Percentiles rank a stretch among this genome's conserved stretches.
Evolutionary conservation across 2,888 invertebrate species (phyloP).

Genomic region (Piscicola geometra): DNA sequence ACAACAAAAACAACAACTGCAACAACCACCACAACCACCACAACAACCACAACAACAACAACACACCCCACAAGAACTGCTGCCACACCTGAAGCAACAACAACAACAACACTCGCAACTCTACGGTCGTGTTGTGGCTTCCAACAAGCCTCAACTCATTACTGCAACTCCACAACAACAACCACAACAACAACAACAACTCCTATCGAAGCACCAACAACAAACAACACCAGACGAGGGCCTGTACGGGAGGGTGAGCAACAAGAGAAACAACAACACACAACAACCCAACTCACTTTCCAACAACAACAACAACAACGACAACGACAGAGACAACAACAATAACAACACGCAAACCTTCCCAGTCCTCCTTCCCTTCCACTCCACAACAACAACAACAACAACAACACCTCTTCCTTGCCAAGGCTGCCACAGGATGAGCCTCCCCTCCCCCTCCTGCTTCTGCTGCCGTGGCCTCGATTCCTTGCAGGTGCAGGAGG

Average conservation of each 20-base stretch:
- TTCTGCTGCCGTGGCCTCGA: too few species aligned
- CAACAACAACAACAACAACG: background rate
- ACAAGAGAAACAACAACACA: slow-evolving; percentile 2
- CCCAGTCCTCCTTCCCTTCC: background rate
- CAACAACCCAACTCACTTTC: background rate
- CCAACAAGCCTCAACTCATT: slow-evolving; percentile 16
- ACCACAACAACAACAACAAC: background rate
- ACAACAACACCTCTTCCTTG: background rate
- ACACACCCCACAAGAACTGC: too few species aligned
- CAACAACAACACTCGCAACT: background rate
- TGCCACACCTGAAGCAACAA: too few species aligned
- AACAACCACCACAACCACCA: too few species aligned
- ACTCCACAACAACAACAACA: too few species aligned
- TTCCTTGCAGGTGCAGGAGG: too few species aligned
- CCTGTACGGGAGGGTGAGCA: background rate
- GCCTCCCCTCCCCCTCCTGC: too few species aligned
- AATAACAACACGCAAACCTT: background rate
- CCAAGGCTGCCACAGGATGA: too few species aligned
- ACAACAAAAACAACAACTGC: too few species aligned
- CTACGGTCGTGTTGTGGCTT: background rate
- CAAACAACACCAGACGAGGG: background rate
- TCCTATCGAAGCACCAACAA: background rate
- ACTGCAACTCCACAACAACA: slow-evolving; percentile 6
- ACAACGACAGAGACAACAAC: background rate
- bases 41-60: too few species aligned